Conservation (phyloP, 2,888 invertebrate genomes). For the Chesias legatella region DNA sequence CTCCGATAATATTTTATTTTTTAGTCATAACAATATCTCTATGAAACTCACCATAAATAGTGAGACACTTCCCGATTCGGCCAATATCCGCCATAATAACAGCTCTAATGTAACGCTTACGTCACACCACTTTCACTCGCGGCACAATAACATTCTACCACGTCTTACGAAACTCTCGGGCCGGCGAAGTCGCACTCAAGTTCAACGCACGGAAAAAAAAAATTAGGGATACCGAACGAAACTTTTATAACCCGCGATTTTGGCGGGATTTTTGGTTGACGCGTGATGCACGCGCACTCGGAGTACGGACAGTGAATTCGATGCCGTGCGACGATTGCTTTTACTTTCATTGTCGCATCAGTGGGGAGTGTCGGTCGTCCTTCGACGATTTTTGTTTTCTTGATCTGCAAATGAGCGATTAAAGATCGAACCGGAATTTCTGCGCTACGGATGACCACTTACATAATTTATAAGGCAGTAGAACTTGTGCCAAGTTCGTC, state of each 20-base stretch:
- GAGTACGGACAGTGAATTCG: conserved; percentile 62
- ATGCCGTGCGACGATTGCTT: conserved; percentile 56
- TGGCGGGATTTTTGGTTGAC: conserved; percentile 53
- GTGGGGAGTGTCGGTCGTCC: conserved; percentile 56
- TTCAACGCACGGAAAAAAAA: conserved; percentile 56
- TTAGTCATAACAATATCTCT: conserved; percentile 16
- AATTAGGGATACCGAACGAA: conserved; percentile 26
- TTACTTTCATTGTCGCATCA: conserved; percentile 68
- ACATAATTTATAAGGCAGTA: too few relatives aligned
- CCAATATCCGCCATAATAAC: conserved; percentile 66
- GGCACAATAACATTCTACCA: conserved; percentile 62
- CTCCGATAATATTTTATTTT: background rate
- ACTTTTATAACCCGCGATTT: conserved; percentile 37
- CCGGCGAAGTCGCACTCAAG: conserved; percentile 63
- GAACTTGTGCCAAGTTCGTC: too few relatives aligned
- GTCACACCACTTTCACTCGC: conserved; percentile 75
- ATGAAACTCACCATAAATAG: conserved; percentile 61
- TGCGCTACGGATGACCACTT: too few relatives aligned
- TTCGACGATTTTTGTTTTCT: conserved; percentile 4
- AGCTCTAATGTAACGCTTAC: conserved; percentile 70
- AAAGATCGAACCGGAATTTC: too few relatives aligned
- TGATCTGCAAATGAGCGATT: too few relatives aligned
- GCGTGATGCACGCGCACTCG: conserved; percentile 69
- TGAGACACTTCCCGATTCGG: conserved; percentile 63
- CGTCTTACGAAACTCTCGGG: conserved; percentile 60